These are phyloP conservation scores for Aspidoscelis tigris DNA, from an alignment of 2,113 vertebrate genomes.

Conservation along the genomic window DNA sequence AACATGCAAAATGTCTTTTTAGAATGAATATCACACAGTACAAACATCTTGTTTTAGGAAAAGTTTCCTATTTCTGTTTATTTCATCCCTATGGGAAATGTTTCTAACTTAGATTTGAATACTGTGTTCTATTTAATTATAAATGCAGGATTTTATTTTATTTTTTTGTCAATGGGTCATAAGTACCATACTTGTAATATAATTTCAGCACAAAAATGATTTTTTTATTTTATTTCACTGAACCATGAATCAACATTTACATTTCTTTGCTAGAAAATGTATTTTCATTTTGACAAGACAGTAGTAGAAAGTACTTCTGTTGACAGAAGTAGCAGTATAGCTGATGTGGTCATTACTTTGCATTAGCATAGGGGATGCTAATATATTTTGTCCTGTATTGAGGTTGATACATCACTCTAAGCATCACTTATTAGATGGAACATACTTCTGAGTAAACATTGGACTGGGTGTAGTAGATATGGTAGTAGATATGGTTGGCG, in stretches of 20 bases:
- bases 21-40: slow-evolving; percentile 66
- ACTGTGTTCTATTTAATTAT: slow-evolving; percentile 60
- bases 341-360: slow-evolving; percentile 28
- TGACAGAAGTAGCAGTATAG: slow-evolving; percentile 47
- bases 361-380: neutral
- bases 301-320: slow-evolving; percentile 21
- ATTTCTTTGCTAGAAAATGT: slow-evolving; percentile 50
- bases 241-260: slow-evolving; percentile 66
- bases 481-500: neutral
- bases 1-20: slow-evolving; percentile 59
- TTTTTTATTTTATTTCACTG: slow-evolving; percentile 51
- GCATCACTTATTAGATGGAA: neutral
- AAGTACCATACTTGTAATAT: neutral
- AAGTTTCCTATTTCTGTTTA: slow-evolving; percentile 65
- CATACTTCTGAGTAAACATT: neutral
- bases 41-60: slow-evolving; percentile 63
- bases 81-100: slow-evolving; percentile 57
- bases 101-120: slow-evolving; percentile 65
- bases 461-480: neutral
- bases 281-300: neutral
- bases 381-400: neutral
- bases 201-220: slow-evolving; percentile 22
- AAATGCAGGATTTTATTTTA: slow-evolving; percentile 43
- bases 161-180: slow-evolving; percentile 42
- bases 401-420: neutral